Conservation (phyloP, 2,888 invertebrate genomes). For the Erebia palarica region DNA sequence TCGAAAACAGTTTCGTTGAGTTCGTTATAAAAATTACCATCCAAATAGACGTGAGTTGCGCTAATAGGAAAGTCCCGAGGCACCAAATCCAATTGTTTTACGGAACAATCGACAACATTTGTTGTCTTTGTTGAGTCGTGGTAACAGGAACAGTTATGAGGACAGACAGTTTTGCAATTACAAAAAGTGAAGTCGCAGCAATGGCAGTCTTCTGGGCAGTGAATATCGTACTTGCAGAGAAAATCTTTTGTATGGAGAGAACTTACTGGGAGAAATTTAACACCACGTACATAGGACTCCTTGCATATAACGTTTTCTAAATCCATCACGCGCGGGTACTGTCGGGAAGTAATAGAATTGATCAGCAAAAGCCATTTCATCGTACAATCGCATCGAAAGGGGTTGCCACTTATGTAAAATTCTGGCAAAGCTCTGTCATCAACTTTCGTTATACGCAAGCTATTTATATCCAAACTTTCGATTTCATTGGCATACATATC, state of each 20-base stretch:
- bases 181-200: slow-evolving; percentile 98
- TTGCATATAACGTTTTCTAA: slow-evolving; percentile 93
- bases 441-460: slow-evolving; percentile 88
- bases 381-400: slow-evolving; percentile 96
- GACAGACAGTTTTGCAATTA: slow-evolving; percentile 97
- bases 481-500: slow-evolving; percentile 95
- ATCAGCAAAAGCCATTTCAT: slow-evolving; percentile 97
- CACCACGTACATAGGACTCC: slow-evolving; percentile 91
- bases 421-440: slow-evolving; percentile 89
- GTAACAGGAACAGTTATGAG: slow-evolving; percentile 95
- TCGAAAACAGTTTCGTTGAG: slow-evolving; percentile 81
- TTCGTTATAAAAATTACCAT: slow-evolving; percentile 93
- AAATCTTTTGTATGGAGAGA: slow-evolving; percentile 91
- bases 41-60: slow-evolving; percentile 95
- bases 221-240: slow-evolving; percentile 93
- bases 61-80: slow-evolving; percentile 94
- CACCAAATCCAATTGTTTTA: slow-evolving; percentile 87
- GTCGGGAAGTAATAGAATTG: slow-evolving; percentile 90
- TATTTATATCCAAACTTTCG: slow-evolving; percentile 90
- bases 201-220: slow-evolving; percentile 95
- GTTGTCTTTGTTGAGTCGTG: slow-evolving; percentile 96
- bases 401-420: slow-evolving; percentile 95
- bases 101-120: slow-evolving; percentile 95
- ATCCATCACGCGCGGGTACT: slow-evolving; percentile 94
- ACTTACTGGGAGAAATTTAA: slow-evolving; percentile 89